phyloP scores from a whole-genome alignment of 2,797 vertebrate genomes.

The Sternotherus odoratus region DNA sequence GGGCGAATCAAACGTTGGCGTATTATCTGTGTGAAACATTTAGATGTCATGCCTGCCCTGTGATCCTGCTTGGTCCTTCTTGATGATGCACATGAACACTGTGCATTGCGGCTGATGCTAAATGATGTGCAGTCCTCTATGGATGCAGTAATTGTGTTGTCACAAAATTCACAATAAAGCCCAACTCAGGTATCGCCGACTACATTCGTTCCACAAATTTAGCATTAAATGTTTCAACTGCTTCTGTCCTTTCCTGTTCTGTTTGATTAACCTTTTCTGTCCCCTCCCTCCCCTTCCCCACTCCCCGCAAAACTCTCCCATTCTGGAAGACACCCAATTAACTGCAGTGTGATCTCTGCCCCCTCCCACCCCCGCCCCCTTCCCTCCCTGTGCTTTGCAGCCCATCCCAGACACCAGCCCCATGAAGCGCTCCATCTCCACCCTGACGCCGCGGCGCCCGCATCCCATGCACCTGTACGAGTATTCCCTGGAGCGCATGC shows the following conservation, averaged over 20 bases:
- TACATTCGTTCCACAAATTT: background rate
- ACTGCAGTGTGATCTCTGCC: accelerated
- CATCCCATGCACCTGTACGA: constrained; percentile 85
- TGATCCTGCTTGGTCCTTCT: background rate
- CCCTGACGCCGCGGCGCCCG: constrained; percentile 85
- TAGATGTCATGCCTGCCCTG: constrained; percentile 36
- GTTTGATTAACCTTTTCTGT: background rate
- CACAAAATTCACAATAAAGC: background rate
- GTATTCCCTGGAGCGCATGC: constrained; percentile 84
- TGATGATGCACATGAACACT: background rate
- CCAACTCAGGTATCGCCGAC: background rate
- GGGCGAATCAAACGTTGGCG: background rate
- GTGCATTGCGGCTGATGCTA: background rate
- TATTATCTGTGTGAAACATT: background rate
- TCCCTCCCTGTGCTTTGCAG: constrained; percentile 71
- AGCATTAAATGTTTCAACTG: background rate
- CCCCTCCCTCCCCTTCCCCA: background rate
- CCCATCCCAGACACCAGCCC: constrained; percentile 89
- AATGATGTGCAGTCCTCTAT: background rate
- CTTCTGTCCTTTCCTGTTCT: background rate
- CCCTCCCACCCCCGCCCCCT: background rate
- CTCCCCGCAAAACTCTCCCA: background rate
- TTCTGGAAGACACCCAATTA: background rate
- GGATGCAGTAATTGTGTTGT: background rate
- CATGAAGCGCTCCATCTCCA: constrained; percentile 93